These are phyloP conservation scores for Callaeas wilsoni DNA, from an alignment of 2,113 vertebrate genomes.

Conservation along the genomic window DNA sequence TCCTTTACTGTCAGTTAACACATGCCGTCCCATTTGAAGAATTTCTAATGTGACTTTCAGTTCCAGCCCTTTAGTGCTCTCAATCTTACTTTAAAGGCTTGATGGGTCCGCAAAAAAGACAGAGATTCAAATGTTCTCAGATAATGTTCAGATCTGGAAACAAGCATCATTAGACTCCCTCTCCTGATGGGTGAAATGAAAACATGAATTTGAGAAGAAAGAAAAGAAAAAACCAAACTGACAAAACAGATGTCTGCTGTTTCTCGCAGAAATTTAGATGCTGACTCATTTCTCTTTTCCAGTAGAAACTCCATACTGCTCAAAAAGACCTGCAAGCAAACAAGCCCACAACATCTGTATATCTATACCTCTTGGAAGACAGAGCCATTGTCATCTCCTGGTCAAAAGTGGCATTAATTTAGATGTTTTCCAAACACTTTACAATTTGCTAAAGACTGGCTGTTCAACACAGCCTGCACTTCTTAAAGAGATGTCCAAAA, in stretches of 20 bases:
- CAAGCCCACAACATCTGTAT: not conserved
- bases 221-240: not conserved
- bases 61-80: not conserved
- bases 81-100: not conserved
- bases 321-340: not conserved
- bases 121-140: not conserved
- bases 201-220: not conserved
- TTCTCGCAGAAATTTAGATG: not conserved
- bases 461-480: not conserved
- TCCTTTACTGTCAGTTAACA: not conserved
- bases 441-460: not conserved
- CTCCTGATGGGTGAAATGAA: not conserved
- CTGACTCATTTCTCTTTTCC: not conserved
- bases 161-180: not conserved
- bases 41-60: not conserved
- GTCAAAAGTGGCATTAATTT: not conserved
- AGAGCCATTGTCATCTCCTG: not conserved
- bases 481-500: not conserved
- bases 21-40: not conserved
- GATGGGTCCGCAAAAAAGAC: not conserved
- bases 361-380: not conserved
- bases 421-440: not conserved
- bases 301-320: not conserved
- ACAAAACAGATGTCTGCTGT: not conserved
- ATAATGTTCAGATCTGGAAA: not conserved